phyloP scores from a whole-genome alignment of 1,140 invertebrate genomes.

The Cyrtorhinus lividipennis region DNA sequence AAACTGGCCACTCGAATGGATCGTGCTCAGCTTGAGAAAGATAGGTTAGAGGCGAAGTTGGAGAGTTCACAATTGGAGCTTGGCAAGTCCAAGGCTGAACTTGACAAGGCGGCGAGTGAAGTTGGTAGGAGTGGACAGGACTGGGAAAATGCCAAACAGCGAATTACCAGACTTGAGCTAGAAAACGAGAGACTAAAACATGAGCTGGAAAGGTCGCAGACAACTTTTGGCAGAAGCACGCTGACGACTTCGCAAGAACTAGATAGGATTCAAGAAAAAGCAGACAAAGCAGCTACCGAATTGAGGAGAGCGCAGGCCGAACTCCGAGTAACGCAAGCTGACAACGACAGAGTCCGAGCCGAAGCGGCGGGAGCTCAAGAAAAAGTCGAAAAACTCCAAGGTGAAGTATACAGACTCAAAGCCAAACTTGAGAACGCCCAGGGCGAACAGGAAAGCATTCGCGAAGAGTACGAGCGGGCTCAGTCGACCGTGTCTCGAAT shows the following conservation, averaged over 20 bases:
- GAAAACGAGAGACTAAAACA: constrained; percentile 77
- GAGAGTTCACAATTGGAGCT: constrained; percentile 85
- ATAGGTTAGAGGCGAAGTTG: constrained; percentile 74
- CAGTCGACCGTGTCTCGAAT: constrained; percentile 58
- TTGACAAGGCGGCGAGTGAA: constrained; percentile 79
- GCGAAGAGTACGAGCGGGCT: constrained; percentile 74
- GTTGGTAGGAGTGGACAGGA: constrained; percentile 73
- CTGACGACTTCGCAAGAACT: constrained; percentile 45
- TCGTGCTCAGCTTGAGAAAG: constrained; percentile 72
- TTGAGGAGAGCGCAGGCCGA: constrained; percentile 67
- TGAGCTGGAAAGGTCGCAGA: constrained; percentile 70
- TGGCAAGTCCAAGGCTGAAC: constrained; percentile 82
- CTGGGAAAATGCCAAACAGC: constrained; percentile 76
- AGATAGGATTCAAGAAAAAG: constrained; percentile 69
- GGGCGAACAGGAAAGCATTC: constrained; percentile 78
- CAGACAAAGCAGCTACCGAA: constrained; percentile 70
- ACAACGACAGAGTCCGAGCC: constrained; percentile 68
- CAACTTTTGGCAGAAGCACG: constrained; percentile 55
- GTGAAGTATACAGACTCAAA: constrained; percentile 84
- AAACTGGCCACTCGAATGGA: constrained; percentile 61
- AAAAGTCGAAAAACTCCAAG: constrained; percentile 83
- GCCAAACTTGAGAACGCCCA: constrained; percentile 87
- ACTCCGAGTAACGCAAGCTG: constrained; percentile 64
- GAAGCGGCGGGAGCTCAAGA: constrained; percentile 77
- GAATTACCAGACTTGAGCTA: constrained; percentile 66